Conservation (phyloP, 1,140 invertebrate species). For the Lasioglossum albipes region DNA sequence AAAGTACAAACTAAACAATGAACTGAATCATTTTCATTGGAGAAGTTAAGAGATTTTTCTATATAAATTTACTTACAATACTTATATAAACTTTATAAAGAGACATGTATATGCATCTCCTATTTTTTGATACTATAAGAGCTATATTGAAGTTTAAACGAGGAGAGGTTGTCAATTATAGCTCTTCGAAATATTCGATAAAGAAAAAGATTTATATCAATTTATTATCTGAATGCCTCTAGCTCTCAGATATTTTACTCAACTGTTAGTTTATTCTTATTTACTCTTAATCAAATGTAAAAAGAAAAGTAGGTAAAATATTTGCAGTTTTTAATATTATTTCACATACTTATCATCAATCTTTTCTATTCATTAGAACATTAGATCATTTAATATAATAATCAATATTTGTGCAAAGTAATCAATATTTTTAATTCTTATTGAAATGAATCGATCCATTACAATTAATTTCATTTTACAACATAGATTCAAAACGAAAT, state of each 20-base stretch:
- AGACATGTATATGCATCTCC: slow-evolving; percentile 4
- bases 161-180: slow-evolving; percentile 9
- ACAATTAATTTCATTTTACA: slow-evolving; percentile 4
- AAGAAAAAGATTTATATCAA: background rate
- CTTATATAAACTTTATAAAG: background rate
- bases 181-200: background rate
- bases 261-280: slow-evolving; percentile 21
- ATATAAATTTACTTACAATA: background rate
- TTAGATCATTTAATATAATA: slow-evolving; percentile 17
- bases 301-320: too few species aligned
- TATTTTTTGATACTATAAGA: background rate
- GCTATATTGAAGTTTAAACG: slow-evolving; percentile 1
- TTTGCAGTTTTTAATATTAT: background rate
- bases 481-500: too few species aligned
- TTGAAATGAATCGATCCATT: slow-evolving; percentile 23
- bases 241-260: background rate
- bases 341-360: background rate
- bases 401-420: slow-evolving; percentile 9
- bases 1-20: slow-evolving; percentile 1
- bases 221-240: slow-evolving; percentile 15
- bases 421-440: slow-evolving; percentile 23
- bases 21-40: slow-evolving; percentile 11
- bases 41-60: background rate
- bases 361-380: background rate
- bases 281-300: too few species aligned